Evolutionary conservation across 2,113 vertebrate species (phyloP).

Genomic region (Eulemur rufifrons): DNA sequence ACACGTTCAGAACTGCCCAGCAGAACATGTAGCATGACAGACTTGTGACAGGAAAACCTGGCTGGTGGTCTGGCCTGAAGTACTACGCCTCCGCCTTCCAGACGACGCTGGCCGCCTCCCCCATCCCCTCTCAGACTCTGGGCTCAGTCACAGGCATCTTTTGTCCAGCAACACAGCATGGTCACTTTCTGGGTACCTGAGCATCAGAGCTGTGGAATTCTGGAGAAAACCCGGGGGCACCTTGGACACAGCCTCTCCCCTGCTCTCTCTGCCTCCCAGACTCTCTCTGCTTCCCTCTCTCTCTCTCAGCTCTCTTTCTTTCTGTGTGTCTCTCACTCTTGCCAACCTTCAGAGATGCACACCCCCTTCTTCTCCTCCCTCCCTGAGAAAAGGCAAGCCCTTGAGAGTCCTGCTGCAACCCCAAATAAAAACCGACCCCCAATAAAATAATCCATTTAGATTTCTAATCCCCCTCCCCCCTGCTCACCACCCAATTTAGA

Average conservation of each 20-base stretch:
- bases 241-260: constrained; percentile 44
- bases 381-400: not conserved
- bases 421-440: not conserved
- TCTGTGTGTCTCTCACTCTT: not conserved
- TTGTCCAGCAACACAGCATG: not conserved
- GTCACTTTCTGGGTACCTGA: constrained; percentile 73
- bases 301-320: not conserved
- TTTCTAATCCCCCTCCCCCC: not conserved
- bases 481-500: accelerated
- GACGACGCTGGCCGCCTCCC: not conserved
- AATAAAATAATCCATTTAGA: not conserved
- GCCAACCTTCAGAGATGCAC: not conserved
- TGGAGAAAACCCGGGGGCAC: constrained; percentile 55
- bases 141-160: not conserved
- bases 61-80: not conserved
- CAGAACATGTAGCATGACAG: not conserved
- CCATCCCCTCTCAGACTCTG: not conserved
- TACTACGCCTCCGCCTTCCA: not conserved
- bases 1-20: not conserved
- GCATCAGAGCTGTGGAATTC: constrained; percentile 76
- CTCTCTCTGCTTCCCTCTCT: not conserved
- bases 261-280: not conserved
- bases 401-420: not conserved
- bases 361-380: not conserved
- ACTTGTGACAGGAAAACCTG: not conserved